Evolutionary conservation across 2,888 invertebrate genomes (phyloP).

Genomic region (Cyclophora albipunctata): DNA sequence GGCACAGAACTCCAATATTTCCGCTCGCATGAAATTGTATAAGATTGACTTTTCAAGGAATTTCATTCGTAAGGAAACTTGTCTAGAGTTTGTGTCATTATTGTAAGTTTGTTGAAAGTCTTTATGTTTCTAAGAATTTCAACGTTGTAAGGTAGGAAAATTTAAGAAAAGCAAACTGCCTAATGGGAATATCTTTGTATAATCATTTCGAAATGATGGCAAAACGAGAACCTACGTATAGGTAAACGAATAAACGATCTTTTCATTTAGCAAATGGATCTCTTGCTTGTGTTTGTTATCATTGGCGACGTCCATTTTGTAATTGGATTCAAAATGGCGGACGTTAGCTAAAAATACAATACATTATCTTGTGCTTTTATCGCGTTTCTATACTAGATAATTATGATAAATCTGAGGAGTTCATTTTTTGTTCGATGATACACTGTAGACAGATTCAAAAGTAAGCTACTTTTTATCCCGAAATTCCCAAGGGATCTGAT

Average conservation of each 20-base stretch:
- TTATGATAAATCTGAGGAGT: too few relatives aligned
- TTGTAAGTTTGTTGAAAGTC: not conserved
- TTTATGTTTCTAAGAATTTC: too few relatives aligned
- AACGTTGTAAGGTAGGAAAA: too few relatives aligned
- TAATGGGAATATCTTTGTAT: too few relatives aligned
- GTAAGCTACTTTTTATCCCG: too few relatives aligned
- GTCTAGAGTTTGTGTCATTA: not conserved
- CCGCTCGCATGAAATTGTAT: constrained; percentile 27
- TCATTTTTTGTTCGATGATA: too few relatives aligned
- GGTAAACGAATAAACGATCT: constrained; percentile 13
- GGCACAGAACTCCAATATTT: constrained; percentile 39
- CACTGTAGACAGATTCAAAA: too few relatives aligned
- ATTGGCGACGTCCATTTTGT: constrained; percentile 27
- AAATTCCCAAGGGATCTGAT: too few relatives aligned
- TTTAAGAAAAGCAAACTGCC: too few relatives aligned
- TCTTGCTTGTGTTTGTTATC: constrained; percentile 16
- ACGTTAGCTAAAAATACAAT: constrained; percentile 30
- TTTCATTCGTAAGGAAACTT: not conserved
- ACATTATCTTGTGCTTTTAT: not conserved
- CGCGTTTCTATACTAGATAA: too few relatives aligned
- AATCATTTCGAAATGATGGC: too few relatives aligned
- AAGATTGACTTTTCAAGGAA: constrained; percentile 4
- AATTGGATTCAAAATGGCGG: constrained; percentile 26
- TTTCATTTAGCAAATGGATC: constrained; percentile 22
- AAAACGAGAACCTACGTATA: too few relatives aligned